phyloP scores from a whole-genome alignment of 2,888 invertebrate species.

The Rugalucina vietnamica region DNA sequence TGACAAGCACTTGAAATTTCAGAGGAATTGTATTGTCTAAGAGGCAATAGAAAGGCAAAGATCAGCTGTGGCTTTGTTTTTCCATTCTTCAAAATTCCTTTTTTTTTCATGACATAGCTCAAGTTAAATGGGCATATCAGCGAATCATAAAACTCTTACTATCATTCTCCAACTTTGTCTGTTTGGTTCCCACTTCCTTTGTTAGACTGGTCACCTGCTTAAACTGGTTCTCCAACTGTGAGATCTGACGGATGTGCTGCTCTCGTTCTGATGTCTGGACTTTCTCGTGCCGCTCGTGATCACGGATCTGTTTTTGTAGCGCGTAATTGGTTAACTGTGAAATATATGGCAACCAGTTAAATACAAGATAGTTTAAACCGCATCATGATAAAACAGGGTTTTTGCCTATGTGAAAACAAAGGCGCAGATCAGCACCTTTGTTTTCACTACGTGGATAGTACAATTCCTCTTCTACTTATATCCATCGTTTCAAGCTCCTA shows the following conservation, averaged over 20 bases:
- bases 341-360: not conserved
- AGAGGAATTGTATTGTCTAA: no score
- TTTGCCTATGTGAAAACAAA: no score
- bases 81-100: no score
- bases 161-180: conserved; percentile 67
- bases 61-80: conserved; percentile 51
- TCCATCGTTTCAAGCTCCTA: no score
- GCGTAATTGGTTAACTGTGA: conserved; percentile 71
- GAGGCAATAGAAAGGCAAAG: conserved; percentile 47
- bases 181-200: conserved; percentile 60
- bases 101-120: no score
- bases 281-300: conserved; percentile 71
- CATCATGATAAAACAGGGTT: no score
- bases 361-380: no score
- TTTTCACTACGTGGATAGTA: no score
- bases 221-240: conserved; percentile 67
- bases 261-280: conserved; percentile 66
- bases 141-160: conserved; percentile 65
- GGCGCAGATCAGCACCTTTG: no score
- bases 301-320: conserved; percentile 72
- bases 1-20: conserved; percentile 52
- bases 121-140: no score
- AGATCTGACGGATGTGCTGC: conserved; percentile 69
- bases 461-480: no score
- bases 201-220: conserved; percentile 51